Conservation (phyloP, 2,888 invertebrate genomes). For the Xiphydria camelus region DNA sequence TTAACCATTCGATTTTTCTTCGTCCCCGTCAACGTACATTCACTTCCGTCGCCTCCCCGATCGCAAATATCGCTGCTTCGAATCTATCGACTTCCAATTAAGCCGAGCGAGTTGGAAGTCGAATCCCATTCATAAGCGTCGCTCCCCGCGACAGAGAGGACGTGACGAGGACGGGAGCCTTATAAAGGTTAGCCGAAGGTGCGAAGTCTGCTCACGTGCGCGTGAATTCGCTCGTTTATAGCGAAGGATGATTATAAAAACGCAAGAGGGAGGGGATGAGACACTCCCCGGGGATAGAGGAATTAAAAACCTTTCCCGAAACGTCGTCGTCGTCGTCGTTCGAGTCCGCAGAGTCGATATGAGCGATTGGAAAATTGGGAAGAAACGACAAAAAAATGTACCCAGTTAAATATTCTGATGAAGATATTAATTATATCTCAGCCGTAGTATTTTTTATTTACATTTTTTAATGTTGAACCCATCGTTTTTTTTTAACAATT, state of each 20-base stretch:
- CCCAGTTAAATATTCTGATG: too few relatives aligned
- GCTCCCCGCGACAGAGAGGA: not conserved
- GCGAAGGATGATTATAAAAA: slow-evolving; percentile 2
- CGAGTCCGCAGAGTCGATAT: not conserved
- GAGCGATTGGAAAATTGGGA: slow-evolving; percentile 3
- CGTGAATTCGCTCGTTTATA: too few relatives aligned
- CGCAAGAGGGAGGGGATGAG: slow-evolving; percentile 11
- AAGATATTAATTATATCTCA: too few relatives aligned
- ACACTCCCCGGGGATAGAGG: slow-evolving; percentile 7
- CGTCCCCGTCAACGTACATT: too few relatives aligned
- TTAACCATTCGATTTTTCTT: too few relatives aligned
- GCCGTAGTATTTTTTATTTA: too few relatives aligned
- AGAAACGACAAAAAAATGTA: not conserved
- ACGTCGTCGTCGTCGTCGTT: not conserved
- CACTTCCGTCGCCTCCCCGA: too few relatives aligned
- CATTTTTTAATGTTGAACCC: too few relatives aligned
- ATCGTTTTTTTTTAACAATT: too few relatives aligned
- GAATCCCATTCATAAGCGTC: slow-evolving; percentile 24
- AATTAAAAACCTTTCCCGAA: too few relatives aligned
- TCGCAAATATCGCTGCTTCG: slow-evolving; percentile 26
- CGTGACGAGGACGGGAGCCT: not conserved
- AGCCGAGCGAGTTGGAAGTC: slow-evolving; percentile 16
- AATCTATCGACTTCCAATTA: slow-evolving; percentile 38
- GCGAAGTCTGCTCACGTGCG: not conserved
- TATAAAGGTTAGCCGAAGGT: slow-evolving; percentile 5